phyloP scores from a whole-genome alignment of 2,888 invertebrate genomes.

The Tineola bisselliella region DNA sequence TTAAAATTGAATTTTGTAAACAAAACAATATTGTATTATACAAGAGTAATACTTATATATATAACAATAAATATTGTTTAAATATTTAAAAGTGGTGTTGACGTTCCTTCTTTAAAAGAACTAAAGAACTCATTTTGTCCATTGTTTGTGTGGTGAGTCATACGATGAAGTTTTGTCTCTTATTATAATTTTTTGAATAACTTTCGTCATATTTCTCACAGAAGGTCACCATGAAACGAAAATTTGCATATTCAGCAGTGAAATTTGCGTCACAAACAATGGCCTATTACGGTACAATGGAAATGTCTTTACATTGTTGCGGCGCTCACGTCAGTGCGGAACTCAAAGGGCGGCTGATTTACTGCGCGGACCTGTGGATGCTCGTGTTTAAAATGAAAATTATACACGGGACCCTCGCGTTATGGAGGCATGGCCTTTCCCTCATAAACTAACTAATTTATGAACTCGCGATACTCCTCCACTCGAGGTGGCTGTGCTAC shows the following conservation, averaged over 20 bases:
- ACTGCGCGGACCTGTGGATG: constrained; percentile 54
- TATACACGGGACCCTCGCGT: constrained; percentile 45
- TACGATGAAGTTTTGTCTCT: constrained; percentile 25
- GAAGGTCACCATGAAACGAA: constrained; percentile 47
- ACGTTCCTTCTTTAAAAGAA: background rate
- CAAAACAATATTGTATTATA: no score
- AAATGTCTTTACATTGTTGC: constrained; percentile 62
- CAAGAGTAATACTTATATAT: no score
- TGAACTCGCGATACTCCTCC: constrained; percentile 52
- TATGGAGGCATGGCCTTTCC: constrained; percentile 47
- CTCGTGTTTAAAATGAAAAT: constrained; percentile 58
- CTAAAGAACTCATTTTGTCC: background rate
- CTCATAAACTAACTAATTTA: constrained; percentile 61
- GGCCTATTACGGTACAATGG: constrained; percentile 60
- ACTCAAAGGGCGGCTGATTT: constrained; percentile 39
- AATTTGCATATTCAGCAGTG: constrained; percentile 63
- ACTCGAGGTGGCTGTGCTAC: constrained; percentile 28
- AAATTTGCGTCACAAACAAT: constrained; percentile 64
- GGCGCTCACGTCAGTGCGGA: constrained; percentile 24
- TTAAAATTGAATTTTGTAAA: background rate
- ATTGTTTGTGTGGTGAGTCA: background rate
- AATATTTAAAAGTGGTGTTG: background rate
- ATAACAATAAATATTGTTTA: no score
- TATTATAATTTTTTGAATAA: constrained; percentile 58
- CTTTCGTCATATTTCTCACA: constrained; percentile 59